Percentiles rank a stretch among this genome's conserved stretches.
phyloP scores from a whole-genome alignment of 2,797 vertebrate genomes.

The Sebastes minor region DNA sequence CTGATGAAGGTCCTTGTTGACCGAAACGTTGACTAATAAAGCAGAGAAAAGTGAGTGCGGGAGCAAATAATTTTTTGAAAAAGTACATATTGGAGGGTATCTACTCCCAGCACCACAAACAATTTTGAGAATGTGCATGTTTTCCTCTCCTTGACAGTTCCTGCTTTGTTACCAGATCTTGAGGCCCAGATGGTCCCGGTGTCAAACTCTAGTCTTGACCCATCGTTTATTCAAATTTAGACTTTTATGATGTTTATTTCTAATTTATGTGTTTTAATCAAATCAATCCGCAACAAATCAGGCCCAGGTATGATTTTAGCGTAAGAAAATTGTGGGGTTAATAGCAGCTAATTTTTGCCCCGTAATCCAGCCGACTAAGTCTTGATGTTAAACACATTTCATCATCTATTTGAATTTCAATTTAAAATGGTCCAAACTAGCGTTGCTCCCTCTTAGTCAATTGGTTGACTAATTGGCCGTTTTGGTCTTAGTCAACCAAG shows the following conservation, averaged over 20 bases:
- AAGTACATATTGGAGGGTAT: no score
- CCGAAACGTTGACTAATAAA: no score
- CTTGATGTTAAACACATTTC: background rate
- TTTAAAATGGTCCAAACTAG: background rate
- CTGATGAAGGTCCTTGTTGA: no score
- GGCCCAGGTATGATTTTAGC: background rate
- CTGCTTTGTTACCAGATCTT: background rate
- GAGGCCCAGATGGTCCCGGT: fast-evolving
- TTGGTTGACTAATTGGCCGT: fast-evolving
- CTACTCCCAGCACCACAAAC: no score
- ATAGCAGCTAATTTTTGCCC: no score
- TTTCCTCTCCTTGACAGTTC: no score
- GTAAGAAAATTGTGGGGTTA: fast-evolving
- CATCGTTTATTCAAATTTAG: background rate
- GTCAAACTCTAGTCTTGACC: background rate
- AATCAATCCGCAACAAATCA: background rate
- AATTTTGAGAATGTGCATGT: no score
- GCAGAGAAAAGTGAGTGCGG: no score
- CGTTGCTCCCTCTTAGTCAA: no score
- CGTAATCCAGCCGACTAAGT: background rate
- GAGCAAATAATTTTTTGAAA: no score
- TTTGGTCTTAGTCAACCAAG: no score
- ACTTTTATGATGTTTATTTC: background rate
- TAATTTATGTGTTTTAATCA: background rate
- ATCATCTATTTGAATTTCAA: background rate